Evolutionary conservation across 1,140 invertebrate species (phyloP), one percentile per base, ranked within the genome.

Genomic region (Branchinecta lindahli): DNA sequence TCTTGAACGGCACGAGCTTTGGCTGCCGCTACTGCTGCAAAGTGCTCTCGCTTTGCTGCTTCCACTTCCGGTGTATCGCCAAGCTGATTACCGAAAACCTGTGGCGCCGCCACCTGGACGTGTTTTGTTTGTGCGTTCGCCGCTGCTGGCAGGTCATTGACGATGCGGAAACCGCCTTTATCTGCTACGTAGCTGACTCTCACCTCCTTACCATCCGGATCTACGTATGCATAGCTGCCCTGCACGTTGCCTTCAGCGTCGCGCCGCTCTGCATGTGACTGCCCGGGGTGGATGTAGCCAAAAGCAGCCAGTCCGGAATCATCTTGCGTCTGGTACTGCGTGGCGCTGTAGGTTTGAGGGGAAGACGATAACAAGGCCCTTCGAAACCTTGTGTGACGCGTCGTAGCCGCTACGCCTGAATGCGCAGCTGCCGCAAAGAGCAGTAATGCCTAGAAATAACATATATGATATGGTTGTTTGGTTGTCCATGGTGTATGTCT

Each of bases 261-360:
- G 77, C 76, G 72, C 6, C 72, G 67, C 61, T 80, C 80, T 70
- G 82, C 82, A 72, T 79, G 77, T 52, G 80, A 76, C 75, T 83
- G 83, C 78, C 79, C 79, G 47, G 81, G 79, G 76, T 83, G 81
- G 72, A 80, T 78, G 72, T 83, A 82, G 72, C 82, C 82, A 77
- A 83, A 84, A 74, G 79, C 74, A 72, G 81, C 82, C 73, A 82
- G 81, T 45, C 83, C 83, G 18, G 81, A 77, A 72, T 80, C 75
- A 75, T 85, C 82, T 73, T 83, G 77, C 72, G 82, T 78, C 75
- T 84, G 83, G 80, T 84, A 84, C 68, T 76, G 74, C 66, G 69
- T 69, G 46, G 70, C 68, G 8, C 66, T 61, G 52, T 33, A 45
- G 18, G 52, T 1, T 12, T 67, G 65, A 33, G 52, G 79, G 75